Evolutionary conservation across 2,888 invertebrate species (phyloP), one percentile per base, ranked within the genome.

Genomic region (Salpingus planirostris): DNA sequence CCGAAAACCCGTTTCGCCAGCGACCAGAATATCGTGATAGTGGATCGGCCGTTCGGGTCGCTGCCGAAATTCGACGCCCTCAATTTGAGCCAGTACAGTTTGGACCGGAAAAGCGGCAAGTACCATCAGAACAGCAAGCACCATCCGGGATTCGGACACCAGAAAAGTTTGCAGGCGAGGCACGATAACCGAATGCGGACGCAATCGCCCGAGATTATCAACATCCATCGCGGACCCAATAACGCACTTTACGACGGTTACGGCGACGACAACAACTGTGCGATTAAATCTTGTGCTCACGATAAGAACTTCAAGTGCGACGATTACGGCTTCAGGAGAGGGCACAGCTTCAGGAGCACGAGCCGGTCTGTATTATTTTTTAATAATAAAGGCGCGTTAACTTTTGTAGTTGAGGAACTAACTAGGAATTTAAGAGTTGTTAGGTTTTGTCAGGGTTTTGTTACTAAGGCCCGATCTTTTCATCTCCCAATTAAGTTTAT

Each of bases 71-170:
- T 60, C 32, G 60, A 57, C 29, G 46, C 42, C 39, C 47, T 50
- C 10, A 57, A 56, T 44, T 48, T 52, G 36, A 59, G 52, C 42
- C 67, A 69, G 43, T 68, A 64, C 46, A 68, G 69, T 44, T 50
- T 71, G 50, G 71, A 71, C 53, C 58, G 65, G 30, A 57, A 57
- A 44, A 36, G 43, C 4, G 47, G 42, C 13, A 50, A 46, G 31
- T 37, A 36, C 29, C 26, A 32, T 18, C 29, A 26, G 10, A 42
- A 38, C 7, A 31, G 12, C 7, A 48, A 50, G 39, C 69, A 69
- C 50, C 26, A n/a, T 2, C 10, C 18, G 13, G 12, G 11, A 18
- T 7, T 7, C 11, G 11, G 8, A 8, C 18, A 18, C 5, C 18
- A 18, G 18, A 18, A 18, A 8, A 5, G 8, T 5, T 5, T 18